phyloP scores from a whole-genome alignment of 2,113 vertebrate species.

The Festucalex cinctus region DNA sequence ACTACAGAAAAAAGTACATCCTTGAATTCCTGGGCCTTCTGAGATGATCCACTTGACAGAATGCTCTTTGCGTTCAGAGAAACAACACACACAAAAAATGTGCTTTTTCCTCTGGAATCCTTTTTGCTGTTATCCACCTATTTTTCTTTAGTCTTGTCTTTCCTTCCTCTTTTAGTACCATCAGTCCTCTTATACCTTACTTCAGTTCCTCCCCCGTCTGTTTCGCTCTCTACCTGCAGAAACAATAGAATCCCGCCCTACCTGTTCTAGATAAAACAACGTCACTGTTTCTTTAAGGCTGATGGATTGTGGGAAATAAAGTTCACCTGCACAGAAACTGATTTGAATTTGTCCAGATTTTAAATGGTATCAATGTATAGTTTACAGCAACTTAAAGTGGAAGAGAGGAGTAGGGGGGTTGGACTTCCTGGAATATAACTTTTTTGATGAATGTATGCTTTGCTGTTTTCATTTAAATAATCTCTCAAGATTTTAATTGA shows the following conservation, averaged over 20 bases:
- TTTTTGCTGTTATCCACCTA: constrained; percentile 24
- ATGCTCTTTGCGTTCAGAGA: neutral
- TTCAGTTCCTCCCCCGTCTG: neutral
- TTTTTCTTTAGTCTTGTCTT: constrained; percentile 9
- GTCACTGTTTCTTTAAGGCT: constrained; percentile 35
- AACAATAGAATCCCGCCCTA: constrained; percentile 63
- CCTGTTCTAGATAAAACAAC: constrained; percentile 48
- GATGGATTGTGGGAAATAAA: constrained; percentile 74
- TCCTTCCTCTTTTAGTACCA: constrained; percentile 13
- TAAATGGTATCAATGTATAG: neutral
- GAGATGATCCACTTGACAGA: neutral
- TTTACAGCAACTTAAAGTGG: neutral
- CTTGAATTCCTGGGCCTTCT: constrained; percentile 6
- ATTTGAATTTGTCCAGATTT: neutral
- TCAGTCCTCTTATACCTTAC: constrained; percentile 2
- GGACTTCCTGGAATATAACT: too few relatives aligned
- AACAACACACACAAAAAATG: neutral
- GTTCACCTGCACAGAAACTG: neutral
- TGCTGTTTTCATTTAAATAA: too few relatives aligned
- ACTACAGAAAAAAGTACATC: constrained; percentile 18
- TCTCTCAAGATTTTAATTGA: too few relatives aligned
- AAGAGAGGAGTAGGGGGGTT: too few relatives aligned
- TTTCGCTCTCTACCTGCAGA: constrained; percentile 37
- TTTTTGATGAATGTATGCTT: too few relatives aligned
- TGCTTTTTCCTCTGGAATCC: neutral